Percentiles rank a stretch among this genome's conserved stretches.
These are phyloP conservation scores for Entomyzon cyanotis DNA, from an alignment of 2,113 vertebrate genomes.

Conservation along the genomic window DNA sequence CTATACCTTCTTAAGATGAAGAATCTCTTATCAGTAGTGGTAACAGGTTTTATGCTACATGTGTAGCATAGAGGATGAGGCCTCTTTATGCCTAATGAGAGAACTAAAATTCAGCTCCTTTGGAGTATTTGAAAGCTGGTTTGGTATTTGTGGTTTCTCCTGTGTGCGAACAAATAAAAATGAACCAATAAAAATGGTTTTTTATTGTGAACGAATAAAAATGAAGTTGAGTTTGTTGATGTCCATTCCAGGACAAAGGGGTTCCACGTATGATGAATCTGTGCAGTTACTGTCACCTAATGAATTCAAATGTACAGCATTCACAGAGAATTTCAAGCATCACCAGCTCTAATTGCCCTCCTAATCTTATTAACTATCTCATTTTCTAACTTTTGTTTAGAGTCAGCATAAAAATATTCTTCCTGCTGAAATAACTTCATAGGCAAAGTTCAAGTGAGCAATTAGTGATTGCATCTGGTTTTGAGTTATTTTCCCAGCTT, in stretches of 20 bases:
- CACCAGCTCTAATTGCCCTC: slow-evolving; percentile 11
- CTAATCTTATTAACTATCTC: slow-evolving; percentile 42
- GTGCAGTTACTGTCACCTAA: neutral
- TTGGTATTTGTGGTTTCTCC: neutral
- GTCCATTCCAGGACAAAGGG: neutral
- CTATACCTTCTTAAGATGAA: neutral
- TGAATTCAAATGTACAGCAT: neutral
- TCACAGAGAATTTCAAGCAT: neutral
- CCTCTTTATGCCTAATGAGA: neutral
- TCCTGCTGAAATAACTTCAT: slow-evolving; percentile 48
- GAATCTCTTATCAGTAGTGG: neutral
- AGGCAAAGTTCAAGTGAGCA: slow-evolving; percentile 67
- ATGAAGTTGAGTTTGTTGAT: neutral
- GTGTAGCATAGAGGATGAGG: neutral
- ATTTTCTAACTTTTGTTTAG: slow-evolving; percentile 37
- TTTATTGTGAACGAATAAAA: neutral
- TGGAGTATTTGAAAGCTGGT: neutral
- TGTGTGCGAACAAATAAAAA: neutral
- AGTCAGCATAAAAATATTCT: slow-evolving; percentile 55
- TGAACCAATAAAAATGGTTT: neutral
- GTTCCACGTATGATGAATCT: neutral
- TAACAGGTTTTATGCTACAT: neutral
- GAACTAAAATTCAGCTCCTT: neutral
- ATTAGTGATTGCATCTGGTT: slow-evolving; percentile 65
- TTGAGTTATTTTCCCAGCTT: slow-evolving; percentile 57